Percentiles rank a stretch among this genome's conserved stretches.
These are phyloP conservation scores for Pelosia muscerda DNA, from an alignment of 2,888 invertebrate species.

Conservation along the genomic window DNA sequence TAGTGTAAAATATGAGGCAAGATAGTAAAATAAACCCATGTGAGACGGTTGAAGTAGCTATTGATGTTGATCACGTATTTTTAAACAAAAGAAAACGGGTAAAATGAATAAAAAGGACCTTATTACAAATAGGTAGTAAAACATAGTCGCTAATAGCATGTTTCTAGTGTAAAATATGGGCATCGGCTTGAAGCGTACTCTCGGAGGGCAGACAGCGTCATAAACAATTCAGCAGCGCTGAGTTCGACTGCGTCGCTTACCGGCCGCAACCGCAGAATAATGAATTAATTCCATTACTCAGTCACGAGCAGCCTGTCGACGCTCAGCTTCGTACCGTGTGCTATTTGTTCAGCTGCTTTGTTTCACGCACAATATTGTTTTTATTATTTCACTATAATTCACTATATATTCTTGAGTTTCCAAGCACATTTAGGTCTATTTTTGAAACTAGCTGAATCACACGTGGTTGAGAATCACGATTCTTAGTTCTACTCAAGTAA, in stretches of 20 bases:
- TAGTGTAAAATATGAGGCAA: no score
- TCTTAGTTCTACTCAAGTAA: no score
- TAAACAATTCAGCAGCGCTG: constrained; percentile 56
- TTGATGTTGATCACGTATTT: no score
- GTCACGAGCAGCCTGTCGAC: constrained; percentile 51
- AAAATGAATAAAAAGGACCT: no score
- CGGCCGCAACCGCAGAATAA: constrained; percentile 72
- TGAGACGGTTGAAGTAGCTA: no score
- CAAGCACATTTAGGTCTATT: not conserved
- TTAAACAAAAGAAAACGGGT: no score
- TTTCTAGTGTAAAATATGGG: not conserved
- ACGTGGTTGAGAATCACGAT: no score
- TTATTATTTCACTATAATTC: not conserved
- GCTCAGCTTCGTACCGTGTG: constrained; percentile 20
- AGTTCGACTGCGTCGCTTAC: constrained; percentile 66
- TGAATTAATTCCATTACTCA: constrained; percentile 64
- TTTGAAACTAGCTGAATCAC: no score
- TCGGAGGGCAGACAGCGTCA: constrained; percentile 43
- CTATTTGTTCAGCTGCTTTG: constrained; percentile 23
- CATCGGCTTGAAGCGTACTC: constrained; percentile 16
- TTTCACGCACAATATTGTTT: constrained; percentile 27
- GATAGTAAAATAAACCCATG: no score
- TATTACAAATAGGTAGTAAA: not conserved
- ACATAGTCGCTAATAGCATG: constrained; percentile 2
- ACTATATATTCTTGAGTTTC: not conserved